Conservation (phyloP, 1,140 invertebrate genomes). For the Drosophila orena region DNA sequence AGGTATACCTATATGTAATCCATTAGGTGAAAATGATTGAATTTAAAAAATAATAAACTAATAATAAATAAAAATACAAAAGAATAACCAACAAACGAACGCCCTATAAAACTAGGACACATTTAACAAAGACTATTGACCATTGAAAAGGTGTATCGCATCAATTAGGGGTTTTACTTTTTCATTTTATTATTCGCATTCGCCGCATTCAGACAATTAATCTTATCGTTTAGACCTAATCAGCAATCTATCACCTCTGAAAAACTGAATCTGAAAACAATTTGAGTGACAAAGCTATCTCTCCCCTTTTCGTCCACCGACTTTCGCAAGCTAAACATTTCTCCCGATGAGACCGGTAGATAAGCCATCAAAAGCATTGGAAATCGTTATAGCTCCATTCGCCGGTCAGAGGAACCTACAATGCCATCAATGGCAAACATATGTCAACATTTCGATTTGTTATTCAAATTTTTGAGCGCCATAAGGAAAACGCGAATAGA, state of each 20-base stretch:
- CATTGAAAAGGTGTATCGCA: no score
- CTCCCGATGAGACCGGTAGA: constrained; percentile 16
- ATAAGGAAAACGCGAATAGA: constrained; percentile 40
- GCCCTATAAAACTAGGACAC: no score
- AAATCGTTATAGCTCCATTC: constrained; percentile 30
- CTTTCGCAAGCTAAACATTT: constrained; percentile 31
- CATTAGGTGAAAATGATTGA: no score
- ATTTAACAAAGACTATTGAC: no score
- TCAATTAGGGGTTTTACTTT: no score
- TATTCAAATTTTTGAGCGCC: constrained; percentile 69
- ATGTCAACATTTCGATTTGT: constrained; percentile 80
- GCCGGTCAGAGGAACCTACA: constrained; percentile 38
- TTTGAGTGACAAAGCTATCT: constrained; percentile 23
- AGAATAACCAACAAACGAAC: no score
- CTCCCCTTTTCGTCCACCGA: constrained; percentile 5
- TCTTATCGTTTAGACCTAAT: constrained; percentile 16
- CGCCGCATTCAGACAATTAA: neutral
- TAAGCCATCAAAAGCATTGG: constrained; percentile 44
- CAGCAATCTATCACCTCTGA: constrained; percentile 15
- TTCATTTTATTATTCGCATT: neutral
- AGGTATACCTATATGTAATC: no score
- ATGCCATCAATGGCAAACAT: constrained; percentile 72
- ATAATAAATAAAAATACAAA: no score
- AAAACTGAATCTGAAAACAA: constrained; percentile 6
- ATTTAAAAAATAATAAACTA: no score